A percentile compares a stretch with the other conserved stretches of the same genome.
phyloP scores from a whole-genome alignment of 2,797 vertebrate species.

The Labroides dimidiatus region DNA sequence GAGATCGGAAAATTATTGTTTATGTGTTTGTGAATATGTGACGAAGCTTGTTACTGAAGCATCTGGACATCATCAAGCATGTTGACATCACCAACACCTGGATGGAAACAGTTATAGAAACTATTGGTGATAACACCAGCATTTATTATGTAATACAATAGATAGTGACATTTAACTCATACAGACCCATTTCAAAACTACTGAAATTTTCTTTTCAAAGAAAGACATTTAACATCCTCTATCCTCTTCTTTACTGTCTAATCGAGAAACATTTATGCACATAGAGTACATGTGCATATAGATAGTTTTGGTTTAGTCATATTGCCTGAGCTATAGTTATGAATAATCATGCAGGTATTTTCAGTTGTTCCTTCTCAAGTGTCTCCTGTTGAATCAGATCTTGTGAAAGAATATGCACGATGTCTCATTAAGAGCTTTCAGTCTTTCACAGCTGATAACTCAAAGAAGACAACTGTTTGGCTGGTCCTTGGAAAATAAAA shows the following conservation, averaged over 20 bases:
- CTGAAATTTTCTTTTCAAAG: neutral
- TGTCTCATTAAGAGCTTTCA: conserved; percentile 68
- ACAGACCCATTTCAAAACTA: no score
- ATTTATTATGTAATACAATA: no score
- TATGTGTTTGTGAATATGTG: no score
- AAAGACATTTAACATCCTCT: neutral
- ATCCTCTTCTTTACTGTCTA: neutral
- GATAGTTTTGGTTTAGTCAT: conserved; percentile 3
- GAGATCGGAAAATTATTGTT: no score
- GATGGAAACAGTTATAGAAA: no score
- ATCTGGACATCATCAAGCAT: no score
- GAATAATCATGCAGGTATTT: conserved; percentile 39
- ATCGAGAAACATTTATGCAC: conserved; percentile 11
- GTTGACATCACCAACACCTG: no score
- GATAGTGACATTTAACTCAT: no score
- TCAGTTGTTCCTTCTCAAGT: conserved; percentile 48
- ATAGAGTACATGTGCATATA: neutral
- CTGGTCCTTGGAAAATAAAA: conserved; percentile 30
- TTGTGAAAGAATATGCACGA: conserved; percentile 54
- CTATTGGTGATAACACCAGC: no score
- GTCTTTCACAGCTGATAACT: conserved; percentile 51
- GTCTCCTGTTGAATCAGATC: conserved; percentile 55
- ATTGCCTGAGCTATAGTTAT: conserved; percentile 16
- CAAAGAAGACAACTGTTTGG: conserved; percentile 31
- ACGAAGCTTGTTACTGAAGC: no score